Conservation (phyloP, 2,888 invertebrate genomes). For the Nephrocerus scutellatus region DNA sequence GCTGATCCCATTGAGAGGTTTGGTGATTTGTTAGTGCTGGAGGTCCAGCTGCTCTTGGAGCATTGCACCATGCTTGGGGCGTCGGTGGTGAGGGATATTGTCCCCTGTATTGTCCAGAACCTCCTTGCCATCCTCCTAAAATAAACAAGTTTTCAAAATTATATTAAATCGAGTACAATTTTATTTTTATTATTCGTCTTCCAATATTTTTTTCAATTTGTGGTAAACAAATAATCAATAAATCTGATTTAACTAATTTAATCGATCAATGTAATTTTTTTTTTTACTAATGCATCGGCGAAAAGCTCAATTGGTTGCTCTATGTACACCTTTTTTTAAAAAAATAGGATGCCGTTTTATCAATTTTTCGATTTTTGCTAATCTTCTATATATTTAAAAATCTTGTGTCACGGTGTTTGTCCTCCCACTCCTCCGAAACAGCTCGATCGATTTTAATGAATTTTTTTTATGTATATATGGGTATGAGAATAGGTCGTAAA, state of each 20-base stretch:
- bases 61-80: constrained; percentile 42
- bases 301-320: no score
- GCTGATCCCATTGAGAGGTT: constrained; percentile 48
- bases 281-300: background rate
- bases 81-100: constrained; percentile 46
- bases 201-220: background rate
- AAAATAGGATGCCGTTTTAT: no score
- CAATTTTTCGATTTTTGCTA: no score
- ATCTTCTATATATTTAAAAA: no score
- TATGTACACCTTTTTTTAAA: no score
- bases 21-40: constrained; percentile 45
- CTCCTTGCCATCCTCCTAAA: constrained; percentile 59
- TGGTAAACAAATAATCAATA: background rate
- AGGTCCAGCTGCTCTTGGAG: constrained; percentile 42
- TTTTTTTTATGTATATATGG: no score
- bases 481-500: no score
- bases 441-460: no score
- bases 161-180: background rate
- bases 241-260: background rate
- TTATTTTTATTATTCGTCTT: background rate
- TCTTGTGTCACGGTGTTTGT: no score
- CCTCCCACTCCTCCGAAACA: no score
- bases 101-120: constrained; percentile 48
- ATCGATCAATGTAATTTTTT: background rate
- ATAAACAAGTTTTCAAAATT: background rate